Percentiles rank a stretch among this genome's conserved stretches.
Evolutionary conservation across 2,113 vertebrate genomes (phyloP).

Genomic region (Heptranchias perlo): DNA sequence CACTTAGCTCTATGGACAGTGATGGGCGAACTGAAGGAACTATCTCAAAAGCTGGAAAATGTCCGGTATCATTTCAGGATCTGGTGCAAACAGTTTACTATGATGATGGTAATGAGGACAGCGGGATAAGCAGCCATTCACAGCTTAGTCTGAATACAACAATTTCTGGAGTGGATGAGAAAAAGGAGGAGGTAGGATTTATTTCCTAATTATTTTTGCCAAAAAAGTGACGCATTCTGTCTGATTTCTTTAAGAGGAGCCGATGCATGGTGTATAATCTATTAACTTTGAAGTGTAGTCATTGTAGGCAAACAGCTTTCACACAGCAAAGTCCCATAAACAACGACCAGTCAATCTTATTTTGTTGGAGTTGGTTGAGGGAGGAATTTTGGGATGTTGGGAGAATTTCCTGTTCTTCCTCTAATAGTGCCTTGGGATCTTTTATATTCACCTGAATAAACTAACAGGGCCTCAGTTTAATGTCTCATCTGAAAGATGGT

Average conservation of each 20-base stretch:
- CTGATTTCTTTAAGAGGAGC: neutral
- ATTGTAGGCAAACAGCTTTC: neutral
- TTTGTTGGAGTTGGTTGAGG: neutral
- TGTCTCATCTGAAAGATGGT: no score
- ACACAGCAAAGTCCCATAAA: neutral
- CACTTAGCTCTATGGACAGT: constrained; percentile 57
- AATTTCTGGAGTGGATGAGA: constrained; percentile 50
- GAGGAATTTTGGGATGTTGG: neutral
- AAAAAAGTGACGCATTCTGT: neutral
- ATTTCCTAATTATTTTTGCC: neutral
- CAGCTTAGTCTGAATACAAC: constrained; percentile 50
- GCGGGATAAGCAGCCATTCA: constrained; percentile 55
- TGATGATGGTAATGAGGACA: constrained; percentile 55
- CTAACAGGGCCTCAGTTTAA: no score
- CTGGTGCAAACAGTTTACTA: constrained; percentile 41
- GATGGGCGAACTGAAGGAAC: constrained; percentile 53
- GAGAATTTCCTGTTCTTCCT: neutral
- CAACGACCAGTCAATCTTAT: neutral
- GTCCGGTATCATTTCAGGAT: constrained; percentile 51
- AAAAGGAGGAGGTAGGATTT: constrained; percentile 63
- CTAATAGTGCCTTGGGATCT: no score
- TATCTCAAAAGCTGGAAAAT: constrained; percentile 46
- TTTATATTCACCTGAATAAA: no score
- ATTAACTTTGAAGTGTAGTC: no score
- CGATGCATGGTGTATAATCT: no score